Evolutionary conservation across 2,888 invertebrate genomes (phyloP).

Genomic region (Formica aserva): DNA sequence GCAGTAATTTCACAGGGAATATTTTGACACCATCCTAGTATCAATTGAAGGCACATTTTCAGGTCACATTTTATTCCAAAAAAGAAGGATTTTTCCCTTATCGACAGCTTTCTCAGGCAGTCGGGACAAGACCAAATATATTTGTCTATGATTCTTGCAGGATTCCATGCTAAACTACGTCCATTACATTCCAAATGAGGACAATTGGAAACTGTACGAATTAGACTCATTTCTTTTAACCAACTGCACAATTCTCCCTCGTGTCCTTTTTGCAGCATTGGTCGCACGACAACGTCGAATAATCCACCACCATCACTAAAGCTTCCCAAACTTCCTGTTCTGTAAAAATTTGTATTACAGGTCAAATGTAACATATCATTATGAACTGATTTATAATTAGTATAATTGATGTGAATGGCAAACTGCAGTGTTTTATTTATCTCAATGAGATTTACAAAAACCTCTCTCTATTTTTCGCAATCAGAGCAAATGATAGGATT

Average conservation of each 20-base stretch:
- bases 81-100: constrained; percentile 88
- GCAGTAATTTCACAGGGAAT: constrained; percentile 87
- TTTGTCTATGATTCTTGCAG: constrained; percentile 86
- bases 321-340: constrained; percentile 60
- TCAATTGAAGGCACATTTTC: constrained; percentile 88
- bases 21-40: constrained; percentile 90
- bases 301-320: constrained; percentile 81
- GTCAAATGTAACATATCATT: background rate
- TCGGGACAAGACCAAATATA: constrained; percentile 87
- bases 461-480: background rate
- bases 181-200: constrained; percentile 84
- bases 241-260: constrained; percentile 87
- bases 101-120: constrained; percentile 86
- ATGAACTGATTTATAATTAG: background rate
- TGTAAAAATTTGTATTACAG: constrained; percentile 46
- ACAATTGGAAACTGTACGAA: constrained; percentile 84
- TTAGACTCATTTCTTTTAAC: constrained; percentile 86
- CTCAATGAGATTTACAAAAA: background rate
- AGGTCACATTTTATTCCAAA: constrained; percentile 89
- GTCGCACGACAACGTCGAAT: constrained; percentile 86
- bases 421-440: background rate
- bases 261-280: constrained; percentile 86
- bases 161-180: constrained; percentile 85
- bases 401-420: background rate
- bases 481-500: background rate